phyloP scores from a whole-genome alignment of 2,888 invertebrate genomes.

The Digitonthophagus gazella region DNA sequence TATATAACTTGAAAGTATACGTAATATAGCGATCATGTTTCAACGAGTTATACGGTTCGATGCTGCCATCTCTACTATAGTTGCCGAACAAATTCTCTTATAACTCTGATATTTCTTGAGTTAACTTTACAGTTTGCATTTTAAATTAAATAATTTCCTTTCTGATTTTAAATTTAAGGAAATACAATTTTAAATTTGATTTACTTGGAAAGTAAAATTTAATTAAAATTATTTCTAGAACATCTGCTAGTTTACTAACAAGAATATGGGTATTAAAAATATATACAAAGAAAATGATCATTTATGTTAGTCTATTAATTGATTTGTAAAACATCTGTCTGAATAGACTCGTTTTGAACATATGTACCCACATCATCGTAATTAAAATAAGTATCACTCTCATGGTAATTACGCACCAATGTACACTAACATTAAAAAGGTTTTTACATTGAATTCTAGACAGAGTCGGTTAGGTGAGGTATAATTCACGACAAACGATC shows the following conservation, averaged over 20 bases:
- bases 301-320: too few species aligned
- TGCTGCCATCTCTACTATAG: neutral
- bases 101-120: neutral
- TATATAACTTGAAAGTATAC: neutral
- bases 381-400: too few species aligned
- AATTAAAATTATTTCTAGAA: neutral
- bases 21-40: neutral
- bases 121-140: neutral
- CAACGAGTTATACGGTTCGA: too few species aligned
- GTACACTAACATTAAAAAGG: too few species aligned
- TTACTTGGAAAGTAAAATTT: neutral
- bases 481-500: slow-evolving; percentile 12
- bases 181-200: neutral
- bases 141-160: too few species aligned
- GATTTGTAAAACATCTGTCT: neutral
- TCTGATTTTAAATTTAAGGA: too few species aligned
- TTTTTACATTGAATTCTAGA: too few species aligned
- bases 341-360: neutral
- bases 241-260: neutral
- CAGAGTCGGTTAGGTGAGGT: slow-evolving; percentile 11
- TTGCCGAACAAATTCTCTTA: neutral
- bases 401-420: too few species aligned
- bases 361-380: neutral
- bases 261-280: neutral
- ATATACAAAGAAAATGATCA: too few species aligned